phyloP scores from a whole-genome alignment of 2,888 invertebrate species.

The Diabrotica balteata region DNA sequence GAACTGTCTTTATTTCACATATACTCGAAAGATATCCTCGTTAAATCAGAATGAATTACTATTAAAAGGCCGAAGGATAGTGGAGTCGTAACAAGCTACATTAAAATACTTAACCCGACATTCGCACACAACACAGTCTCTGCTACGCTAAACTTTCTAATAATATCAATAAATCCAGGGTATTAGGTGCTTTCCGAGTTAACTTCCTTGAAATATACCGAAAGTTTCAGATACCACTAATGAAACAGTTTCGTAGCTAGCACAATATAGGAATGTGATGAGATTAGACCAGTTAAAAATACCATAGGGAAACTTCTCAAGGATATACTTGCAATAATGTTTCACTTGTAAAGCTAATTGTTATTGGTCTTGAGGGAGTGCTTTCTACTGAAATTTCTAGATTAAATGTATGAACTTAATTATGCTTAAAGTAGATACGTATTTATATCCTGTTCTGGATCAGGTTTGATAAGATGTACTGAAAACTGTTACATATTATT shows the following conservation, averaged over 20 bases:
- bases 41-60: too few relatives aligned
- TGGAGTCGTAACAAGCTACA: constrained; percentile 22
- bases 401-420: constrained; percentile 20
- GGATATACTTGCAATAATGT: constrained; percentile 18
- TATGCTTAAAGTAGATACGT: neutral
- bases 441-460: too few relatives aligned
- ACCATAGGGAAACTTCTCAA: constrained; percentile 5
- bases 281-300: constrained; percentile 15
- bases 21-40: too few relatives aligned
- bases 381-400: constrained; percentile 7
- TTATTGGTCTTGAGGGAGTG: constrained; percentile 14
- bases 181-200: constrained; percentile 32
- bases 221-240: constrained; percentile 35
- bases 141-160: constrained; percentile 39
- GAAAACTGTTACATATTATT: too few relatives aligned
- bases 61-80: constrained; percentile 2
- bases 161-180: constrained; percentile 43
- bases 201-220: constrained; percentile 36
- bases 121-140: constrained; percentile 24
- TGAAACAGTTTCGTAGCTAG: constrained; percentile 26
- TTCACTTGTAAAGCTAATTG: constrained; percentile 19
- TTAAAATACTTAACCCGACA: constrained; percentile 31
- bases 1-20: too few relatives aligned
- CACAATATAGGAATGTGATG: constrained; percentile 26
- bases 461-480: too few relatives aligned